These are phyloP conservation scores for Ips nitidus DNA, from an alignment of 1,140 invertebrate species.

Conservation along the genomic window DNA sequence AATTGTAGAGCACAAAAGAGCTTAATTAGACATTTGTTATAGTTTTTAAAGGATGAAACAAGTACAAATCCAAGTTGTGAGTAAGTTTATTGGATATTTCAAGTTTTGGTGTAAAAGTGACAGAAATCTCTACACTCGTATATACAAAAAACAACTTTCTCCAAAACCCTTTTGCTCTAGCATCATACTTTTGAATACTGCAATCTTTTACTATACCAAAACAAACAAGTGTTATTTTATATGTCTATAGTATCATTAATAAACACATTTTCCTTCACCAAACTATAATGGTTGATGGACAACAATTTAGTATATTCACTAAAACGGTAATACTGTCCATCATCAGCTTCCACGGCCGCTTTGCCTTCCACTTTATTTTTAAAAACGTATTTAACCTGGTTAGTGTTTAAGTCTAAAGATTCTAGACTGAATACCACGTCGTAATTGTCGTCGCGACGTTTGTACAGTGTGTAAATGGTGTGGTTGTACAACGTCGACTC, in stretches of 20 bases:
- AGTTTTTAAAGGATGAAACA: too few relatives aligned
- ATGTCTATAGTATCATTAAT: background rate
- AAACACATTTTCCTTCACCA: background rate
- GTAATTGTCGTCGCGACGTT: conserved; percentile 14
- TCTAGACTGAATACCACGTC: conserved; percentile 29
- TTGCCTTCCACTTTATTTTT: background rate
- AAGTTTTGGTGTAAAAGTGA: too few relatives aligned
- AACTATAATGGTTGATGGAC: background rate
- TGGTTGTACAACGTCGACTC: conserved; percentile 40
- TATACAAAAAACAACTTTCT: too few relatives aligned
- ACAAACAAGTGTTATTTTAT: too few relatives aligned
- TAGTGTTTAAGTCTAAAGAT: conserved; percentile 33
- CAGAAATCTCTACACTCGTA: too few relatives aligned
- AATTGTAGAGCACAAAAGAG: too few relatives aligned
- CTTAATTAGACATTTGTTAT: too few relatives aligned
- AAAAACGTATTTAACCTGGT: conserved; percentile 20
- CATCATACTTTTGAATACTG: too few relatives aligned
- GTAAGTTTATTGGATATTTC: too few relatives aligned
- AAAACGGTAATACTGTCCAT: background rate
- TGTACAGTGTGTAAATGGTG: conserved; percentile 42
- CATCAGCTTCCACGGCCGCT: background rate
- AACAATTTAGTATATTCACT: background rate
- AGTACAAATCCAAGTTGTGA: too few relatives aligned
- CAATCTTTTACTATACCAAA: too few relatives aligned
- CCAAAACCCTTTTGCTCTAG: too few relatives aligned